Base-by-base conservation (phyloP, 2,888 invertebrate species). In the Anthoptus insignis region DNA sequence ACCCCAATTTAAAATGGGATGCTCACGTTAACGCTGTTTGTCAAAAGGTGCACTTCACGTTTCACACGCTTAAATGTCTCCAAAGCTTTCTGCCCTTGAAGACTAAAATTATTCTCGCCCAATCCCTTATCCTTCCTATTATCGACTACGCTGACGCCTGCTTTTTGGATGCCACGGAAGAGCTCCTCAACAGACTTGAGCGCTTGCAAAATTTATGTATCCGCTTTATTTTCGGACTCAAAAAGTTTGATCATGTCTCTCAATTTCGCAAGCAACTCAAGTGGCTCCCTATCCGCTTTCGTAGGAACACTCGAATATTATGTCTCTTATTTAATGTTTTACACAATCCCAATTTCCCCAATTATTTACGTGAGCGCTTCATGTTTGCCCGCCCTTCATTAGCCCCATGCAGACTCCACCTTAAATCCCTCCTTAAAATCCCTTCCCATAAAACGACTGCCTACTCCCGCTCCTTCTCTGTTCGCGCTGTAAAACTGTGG, bases 381-480 rank as follows among this genome's bases (percentile, higher is more conserved):
- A 8, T 22, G 0, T 45, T 14, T 11, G 13, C 14, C 13, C 45
- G 45, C 1, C 45, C 45, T 1, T 22, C 45, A 1, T 11, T 11
- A 22, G 22, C 11, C 22, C 21, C 45, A 8, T 45, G 45, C 22
- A 73, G 68, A 71, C 73, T 34, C 69, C 61, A 19, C 8, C 3
- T 1, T 6, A 39, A 37, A n/a, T 37, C 13, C 37, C 37, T 37
- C 2, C n/a, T 37, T n/a, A 13, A n/a, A 2, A n/a, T 37, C 3
- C 37, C n/a, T 37, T 6, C 37, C 1, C 37, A 37, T n/a, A 37
- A 37, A n/a, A 37, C 37, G 4, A 3, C n/a, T n/a, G 5, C 37
- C 13, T 37, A 37, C n/a, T 37, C 37, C 37, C 37, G 4, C n/a
- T 37, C 37, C 32, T 32, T 32, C 11, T 32, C 32, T 8, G 32